A percentile compares a stretch with the other conserved stretches of the same genome.
Evolutionary conservation across 1,140 invertebrate species (phyloP).

Genomic region (fruit fly (Drosophila melanogaster)): DNA sequence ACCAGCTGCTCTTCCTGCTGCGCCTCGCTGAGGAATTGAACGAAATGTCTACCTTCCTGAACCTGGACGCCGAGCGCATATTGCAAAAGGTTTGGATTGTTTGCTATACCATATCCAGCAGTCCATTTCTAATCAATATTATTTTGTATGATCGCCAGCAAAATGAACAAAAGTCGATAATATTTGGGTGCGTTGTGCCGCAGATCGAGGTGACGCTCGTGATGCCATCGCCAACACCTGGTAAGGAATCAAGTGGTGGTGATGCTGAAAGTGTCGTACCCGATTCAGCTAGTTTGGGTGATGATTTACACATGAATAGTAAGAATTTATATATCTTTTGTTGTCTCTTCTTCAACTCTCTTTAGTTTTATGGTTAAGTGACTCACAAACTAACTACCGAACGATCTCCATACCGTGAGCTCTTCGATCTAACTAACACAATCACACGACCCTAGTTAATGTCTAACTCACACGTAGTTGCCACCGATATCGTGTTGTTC

Average conservation of each 20-base stretch:
- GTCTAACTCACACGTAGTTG: slow-evolving; percentile 51
- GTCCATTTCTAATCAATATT: not conserved
- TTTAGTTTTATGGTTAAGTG: slow-evolving; percentile 66
- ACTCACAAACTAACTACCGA: slow-evolving; percentile 29
- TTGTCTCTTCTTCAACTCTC: slow-evolving; percentile 70
- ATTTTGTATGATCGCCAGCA: slow-evolving; percentile 50
- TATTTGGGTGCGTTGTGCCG: slow-evolving; percentile 91
- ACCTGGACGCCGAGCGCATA: slow-evolving; percentile 91
- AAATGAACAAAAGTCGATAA: slow-evolving; percentile 87
- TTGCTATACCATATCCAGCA: not conserved
- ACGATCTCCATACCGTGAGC: slow-evolving; percentile 26
- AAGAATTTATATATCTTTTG: slow-evolving; percentile 81
- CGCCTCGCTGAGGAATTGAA: slow-evolving; percentile 92
- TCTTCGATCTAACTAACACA: slow-evolving; percentile 23
- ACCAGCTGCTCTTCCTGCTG: slow-evolving; percentile 95
- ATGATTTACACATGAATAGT: slow-evolving; percentile 87
- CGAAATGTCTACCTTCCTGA: slow-evolving; percentile 91
- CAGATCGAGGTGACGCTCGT: slow-evolving; percentile 95
- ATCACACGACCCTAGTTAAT: slow-evolving; percentile 23
- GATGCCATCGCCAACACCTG: slow-evolving; percentile 91
- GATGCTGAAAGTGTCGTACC: slow-evolving; percentile 92
- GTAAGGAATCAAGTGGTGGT: slow-evolving; percentile 91
- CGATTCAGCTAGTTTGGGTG: slow-evolving; percentile 92
- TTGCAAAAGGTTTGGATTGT: slow-evolving; percentile 84
- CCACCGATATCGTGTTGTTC: slow-evolving; percentile 43